A percentile compares a stretch with the other conserved stretches of the same genome.
Evolutionary conservation across 2,797 vertebrate species (phyloP).

Genomic region (Tragelaphus oryx): DNA sequence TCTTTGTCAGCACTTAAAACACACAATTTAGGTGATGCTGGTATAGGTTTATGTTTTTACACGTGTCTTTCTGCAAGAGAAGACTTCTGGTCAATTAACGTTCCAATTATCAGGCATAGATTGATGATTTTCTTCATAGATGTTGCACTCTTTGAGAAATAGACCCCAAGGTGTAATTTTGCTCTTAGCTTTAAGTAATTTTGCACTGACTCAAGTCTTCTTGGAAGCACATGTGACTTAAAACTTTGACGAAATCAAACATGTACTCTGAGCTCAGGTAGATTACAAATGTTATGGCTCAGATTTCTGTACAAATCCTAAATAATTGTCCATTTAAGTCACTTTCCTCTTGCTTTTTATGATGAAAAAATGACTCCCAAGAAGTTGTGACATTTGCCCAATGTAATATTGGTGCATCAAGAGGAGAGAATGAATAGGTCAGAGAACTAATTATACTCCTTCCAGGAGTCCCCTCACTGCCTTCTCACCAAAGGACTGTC

Average conservation of each 20-base stretch:
- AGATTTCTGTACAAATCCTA: background rate
- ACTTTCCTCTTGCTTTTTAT: background rate
- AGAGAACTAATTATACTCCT: background rate
- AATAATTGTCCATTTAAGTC: background rate
- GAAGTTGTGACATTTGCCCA: background rate
- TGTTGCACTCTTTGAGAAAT: background rate
- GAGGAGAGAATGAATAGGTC: background rate
- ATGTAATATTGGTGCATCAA: background rate
- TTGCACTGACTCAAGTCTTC: background rate
- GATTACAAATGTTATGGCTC: background rate
- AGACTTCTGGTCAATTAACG: background rate
- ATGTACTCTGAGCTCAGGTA: background rate
- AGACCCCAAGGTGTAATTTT: background rate
- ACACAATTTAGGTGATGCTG: background rate
- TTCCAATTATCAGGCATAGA: background rate
- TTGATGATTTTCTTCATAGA: background rate
- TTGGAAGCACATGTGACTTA: background rate
- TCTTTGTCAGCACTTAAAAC: background rate
- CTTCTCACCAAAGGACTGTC: background rate
- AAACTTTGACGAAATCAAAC: conserved; percentile 25
- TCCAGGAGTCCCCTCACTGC: background rate
- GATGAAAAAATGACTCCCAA: background rate
- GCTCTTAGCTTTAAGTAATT: background rate
- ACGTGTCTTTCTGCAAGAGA: background rate
- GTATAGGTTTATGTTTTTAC: background rate